A percentile compares a stretch with the other conserved stretches of the same genome.
phyloP scores from a whole-genome alignment of 2,888 invertebrate species.

The Meliscaeva auricollis region DNA sequence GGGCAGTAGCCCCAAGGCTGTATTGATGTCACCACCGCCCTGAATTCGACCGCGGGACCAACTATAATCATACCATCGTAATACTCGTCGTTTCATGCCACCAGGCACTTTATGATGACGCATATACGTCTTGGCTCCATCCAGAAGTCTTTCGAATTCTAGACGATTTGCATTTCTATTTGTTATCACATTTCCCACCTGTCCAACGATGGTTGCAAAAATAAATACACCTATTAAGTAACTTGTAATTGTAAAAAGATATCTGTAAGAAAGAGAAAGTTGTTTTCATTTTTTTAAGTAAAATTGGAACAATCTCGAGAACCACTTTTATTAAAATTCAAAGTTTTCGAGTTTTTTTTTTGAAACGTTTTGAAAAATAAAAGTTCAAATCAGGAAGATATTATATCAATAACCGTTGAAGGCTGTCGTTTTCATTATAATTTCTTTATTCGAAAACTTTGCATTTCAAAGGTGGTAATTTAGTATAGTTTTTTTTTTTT shows the following conservation, averaged over 20 bases:
- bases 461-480: slow-evolving; percentile 79
- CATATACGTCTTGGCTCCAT: slow-evolving; percentile 99
- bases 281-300: not conserved
- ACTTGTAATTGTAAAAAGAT: slow-evolving; percentile 98
- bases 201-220: slow-evolving; percentile 98
- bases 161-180: slow-evolving; percentile 98
- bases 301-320: not conserved
- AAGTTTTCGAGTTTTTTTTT: slow-evolving; percentile 65
- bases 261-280: slow-evolving; percentile 87
- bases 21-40: slow-evolving; percentile 98
- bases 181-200: slow-evolving; percentile 98
- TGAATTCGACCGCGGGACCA: slow-evolving; percentile 98
- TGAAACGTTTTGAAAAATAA: not conserved
- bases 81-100: slow-evolving; percentile 97
- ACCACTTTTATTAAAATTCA: slow-evolving; percentile 56
- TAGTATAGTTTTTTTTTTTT: slow-evolving; percentile 79
- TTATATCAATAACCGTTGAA: slow-evolving; percentile 82
- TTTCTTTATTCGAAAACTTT: slow-evolving; percentile 83
- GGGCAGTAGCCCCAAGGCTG: slow-evolving; percentile 95
- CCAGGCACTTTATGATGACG: slow-evolving; percentile 97
- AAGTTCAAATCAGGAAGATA: slow-evolving; percentile 71
- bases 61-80: slow-evolving; percentile 99
- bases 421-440: slow-evolving; percentile 81
- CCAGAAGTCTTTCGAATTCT: slow-evolving; percentile 96
- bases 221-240: slow-evolving; percentile 99